Evolutionary conservation across 2,888 invertebrate species (phyloP).

Genomic region (Colostygia pectinataria): DNA sequence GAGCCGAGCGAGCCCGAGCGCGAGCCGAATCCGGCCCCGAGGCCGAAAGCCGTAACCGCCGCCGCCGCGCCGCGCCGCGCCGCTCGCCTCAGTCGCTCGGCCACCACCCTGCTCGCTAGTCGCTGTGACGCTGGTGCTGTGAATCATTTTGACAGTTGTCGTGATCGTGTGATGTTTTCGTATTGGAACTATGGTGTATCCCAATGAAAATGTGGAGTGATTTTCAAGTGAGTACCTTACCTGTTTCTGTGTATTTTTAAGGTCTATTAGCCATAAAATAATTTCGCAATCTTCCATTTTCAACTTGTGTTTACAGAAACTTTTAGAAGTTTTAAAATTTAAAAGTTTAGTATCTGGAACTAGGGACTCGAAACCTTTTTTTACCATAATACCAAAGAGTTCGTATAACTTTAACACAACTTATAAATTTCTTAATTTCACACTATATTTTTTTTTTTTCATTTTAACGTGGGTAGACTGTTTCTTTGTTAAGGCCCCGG

Average conservation of each 20-base stretch:
- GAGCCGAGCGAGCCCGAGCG: conserved; percentile 47
- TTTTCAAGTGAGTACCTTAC: conserved; percentile 71
- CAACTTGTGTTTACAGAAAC: conserved; percentile 42
- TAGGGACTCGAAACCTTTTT: conserved; percentile 8
- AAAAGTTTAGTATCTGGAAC: conserved; percentile 23
- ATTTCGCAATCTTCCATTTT: conserved; percentile 40
- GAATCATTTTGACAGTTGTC: conserved; percentile 80
- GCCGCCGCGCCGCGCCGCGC: conserved; percentile 37
- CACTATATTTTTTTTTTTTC: conserved; percentile 5
- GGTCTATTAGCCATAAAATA: conserved; percentile 5
- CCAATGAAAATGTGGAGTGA: conserved; percentile 83
- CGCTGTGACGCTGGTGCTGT: conserved; percentile 69
- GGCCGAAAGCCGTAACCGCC: conserved; percentile 35
- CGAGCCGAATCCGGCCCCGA: conserved; percentile 43
- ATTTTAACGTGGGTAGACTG: conserved; percentile 26
- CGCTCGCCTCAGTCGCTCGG: conserved; percentile 71
- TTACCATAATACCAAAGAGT: neutral
- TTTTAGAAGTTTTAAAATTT: conserved; percentile 39
- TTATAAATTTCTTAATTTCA: conserved; percentile 18
- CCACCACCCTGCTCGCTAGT: conserved; percentile 64
- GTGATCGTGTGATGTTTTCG: conserved; percentile 82
- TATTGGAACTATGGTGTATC: conserved; percentile 82
- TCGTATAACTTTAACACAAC: conserved; percentile 12
- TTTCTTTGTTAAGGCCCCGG: neutral
- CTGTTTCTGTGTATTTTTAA: conserved; percentile 11